Conservation (phyloP, 2,113 vertebrate genomes). For the Eublepharis macularius region DNA sequence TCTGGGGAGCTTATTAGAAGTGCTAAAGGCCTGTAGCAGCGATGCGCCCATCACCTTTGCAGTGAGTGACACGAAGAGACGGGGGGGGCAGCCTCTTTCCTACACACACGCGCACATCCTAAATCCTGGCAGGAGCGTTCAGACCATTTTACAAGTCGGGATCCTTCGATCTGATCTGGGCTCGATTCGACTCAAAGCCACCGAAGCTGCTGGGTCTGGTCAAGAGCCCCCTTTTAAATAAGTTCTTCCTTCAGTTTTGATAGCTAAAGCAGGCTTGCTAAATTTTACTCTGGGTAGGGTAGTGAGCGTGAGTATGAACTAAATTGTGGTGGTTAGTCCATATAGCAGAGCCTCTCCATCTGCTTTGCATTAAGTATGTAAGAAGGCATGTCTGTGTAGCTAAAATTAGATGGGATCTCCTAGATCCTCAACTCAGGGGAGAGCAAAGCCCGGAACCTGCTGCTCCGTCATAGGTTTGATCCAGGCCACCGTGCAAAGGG, state of each 20-base stretch:
- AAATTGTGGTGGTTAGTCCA: background rate
- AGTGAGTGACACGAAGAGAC: background rate
- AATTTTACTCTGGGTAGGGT: background rate
- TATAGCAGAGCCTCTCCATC: too few species aligned
- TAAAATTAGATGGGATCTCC: background rate
- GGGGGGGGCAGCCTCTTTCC: background rate
- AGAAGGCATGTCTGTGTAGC: too few species aligned
- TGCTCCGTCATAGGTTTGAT: background rate
- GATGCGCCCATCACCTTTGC: background rate
- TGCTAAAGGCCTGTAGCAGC: background rate
- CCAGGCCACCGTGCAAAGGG: background rate
- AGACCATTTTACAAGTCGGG: background rate
- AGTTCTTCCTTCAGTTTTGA: background rate
- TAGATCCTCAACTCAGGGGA: background rate
- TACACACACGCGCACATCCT: background rate
- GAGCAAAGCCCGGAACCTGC: background rate
- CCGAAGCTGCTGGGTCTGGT: background rate
- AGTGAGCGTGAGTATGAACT: background rate
- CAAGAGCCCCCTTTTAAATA: too few species aligned
- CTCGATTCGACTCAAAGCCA: background rate
- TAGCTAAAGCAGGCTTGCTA: background rate
- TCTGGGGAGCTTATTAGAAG: constrained; percentile 63
- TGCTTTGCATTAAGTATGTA: too few species aligned
- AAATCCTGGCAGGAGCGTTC: background rate
- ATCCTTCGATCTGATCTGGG: background rate